Base-by-base conservation (phyloP, 2,113 vertebrate species). In the Microtus ochrogaster region DNA sequence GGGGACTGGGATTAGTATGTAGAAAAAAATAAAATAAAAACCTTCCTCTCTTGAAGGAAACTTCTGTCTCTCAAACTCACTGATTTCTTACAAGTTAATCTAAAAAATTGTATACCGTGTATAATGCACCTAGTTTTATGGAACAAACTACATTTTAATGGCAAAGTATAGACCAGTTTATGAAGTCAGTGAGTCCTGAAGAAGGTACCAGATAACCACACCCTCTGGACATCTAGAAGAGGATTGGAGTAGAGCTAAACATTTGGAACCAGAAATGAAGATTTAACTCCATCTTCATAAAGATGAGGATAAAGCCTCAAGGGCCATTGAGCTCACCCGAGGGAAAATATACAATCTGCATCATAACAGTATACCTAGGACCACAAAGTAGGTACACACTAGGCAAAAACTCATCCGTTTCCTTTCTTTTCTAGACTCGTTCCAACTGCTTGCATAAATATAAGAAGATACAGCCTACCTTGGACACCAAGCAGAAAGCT, bases 401-500 rank as follows among this genome's bases (percentile, higher is more conserved):
- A 89, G 47, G 24, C 73, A 81, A 76, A 92, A 79, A 91, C 44
- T 96, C 78, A 94, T 11, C 4, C 83, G 33, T 88, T 83, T 93
- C n/a, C 28, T 96, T 98, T 97, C 90, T 97, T 91, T 93, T 91
- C 86, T 93, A 98, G 98, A 92, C 47, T 61, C 79, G 92, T 78
- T n/a, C 72, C 90, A 63, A 74, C 94, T 68, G 30, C 78, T 52
- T 93, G 92, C 39, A 39, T 55, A 81, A 95, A 90, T 85, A 8
- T n/a, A 63, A 96, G 89, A 93, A 95, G 49, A 92, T 72, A 83
- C 76, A 58, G 61, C 19, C 22, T 58, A 41, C 76, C 90, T 13
- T 89, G 93, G 90, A 76, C 10, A 63, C 6, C 82, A 90, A 39
- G 83, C 74, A 90, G 72, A 92, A 97, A 90, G 17, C 16, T 68